Conservation (phyloP, 1,140 invertebrate species). For the Centruroides sculpturatus region DNA sequence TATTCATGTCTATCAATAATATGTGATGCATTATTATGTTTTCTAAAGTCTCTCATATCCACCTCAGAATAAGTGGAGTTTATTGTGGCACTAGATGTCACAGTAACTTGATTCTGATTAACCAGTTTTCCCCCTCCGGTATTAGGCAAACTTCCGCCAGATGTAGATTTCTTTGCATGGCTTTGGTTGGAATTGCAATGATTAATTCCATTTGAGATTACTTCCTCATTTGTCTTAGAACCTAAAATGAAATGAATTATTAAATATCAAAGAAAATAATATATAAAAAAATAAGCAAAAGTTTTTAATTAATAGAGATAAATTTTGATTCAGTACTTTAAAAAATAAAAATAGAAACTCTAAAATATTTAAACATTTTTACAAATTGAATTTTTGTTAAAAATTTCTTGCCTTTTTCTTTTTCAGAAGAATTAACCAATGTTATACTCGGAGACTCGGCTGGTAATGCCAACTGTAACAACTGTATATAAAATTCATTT, state of each 20-base stretch:
- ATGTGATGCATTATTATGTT: constrained; percentile 8
- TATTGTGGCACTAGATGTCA: not conserved
- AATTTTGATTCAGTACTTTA: not conserved
- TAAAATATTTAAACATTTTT: not conserved
- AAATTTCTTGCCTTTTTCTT: constrained; percentile 14
- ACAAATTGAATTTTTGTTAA: not conserved
- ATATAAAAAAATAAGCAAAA: not conserved
- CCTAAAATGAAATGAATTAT: not conserved
- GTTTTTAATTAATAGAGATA: not conserved
- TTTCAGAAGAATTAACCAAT: constrained; percentile 14
- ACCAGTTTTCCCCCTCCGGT: not conserved
- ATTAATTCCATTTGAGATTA: constrained; percentile 13
- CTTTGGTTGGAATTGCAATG: constrained; percentile 1
- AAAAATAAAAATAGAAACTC: too few species aligned
- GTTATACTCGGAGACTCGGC: constrained; percentile 24
- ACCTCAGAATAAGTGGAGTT: constrained; percentile 9
- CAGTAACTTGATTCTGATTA: not conserved
- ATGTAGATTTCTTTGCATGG: constrained; percentile 11
- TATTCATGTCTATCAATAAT: constrained; percentile 20
- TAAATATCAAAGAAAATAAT: not conserved
- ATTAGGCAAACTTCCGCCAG: constrained; percentile 1
- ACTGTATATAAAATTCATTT: constrained; percentile 89
- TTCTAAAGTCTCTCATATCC: constrained; percentile 11
- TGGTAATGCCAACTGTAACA: constrained; percentile 79
- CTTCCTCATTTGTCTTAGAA: constrained; percentile 13